Evolutionary conservation across 2,888 invertebrate species (phyloP), one percentile per base, ranked within the genome.

Genomic region (Cheilosia impressa): DNA sequence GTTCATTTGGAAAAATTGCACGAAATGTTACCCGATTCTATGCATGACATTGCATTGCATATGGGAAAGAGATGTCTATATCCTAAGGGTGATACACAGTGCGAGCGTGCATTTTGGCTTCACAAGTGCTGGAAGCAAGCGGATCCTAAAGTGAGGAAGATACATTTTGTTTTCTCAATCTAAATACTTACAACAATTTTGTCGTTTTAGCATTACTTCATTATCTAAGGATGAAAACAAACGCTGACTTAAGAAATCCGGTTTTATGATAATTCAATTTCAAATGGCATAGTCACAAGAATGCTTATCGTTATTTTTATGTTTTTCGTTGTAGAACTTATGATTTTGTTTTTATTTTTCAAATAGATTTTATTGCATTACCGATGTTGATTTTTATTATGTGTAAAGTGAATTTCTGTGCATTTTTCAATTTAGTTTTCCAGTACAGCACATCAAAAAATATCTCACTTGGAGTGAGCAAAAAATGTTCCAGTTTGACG

Each of bases 1-100:
- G 91, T 92, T 19, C 91, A 92, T 87, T 88, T 92, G 84, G 92
- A 92, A 5, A 90, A 88, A 63, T 78, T 92, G 1, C 90, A 89
- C 27, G 87, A 87, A 43, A 88, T 88, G 24, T 65, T 92, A 1
- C 92, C 92, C 0, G 89, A 89, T 4, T 88, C 88, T 0, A 27
- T 92, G 53, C 90, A 90, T 19, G 90, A 90, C 10, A 87, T 91
- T 62, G 85, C 91, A 19, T 87, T 90, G 4, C 90, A 90, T 65
- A 91, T 91, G 89, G 89, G 90, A 2, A 88, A 91, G 82, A 87
- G 85, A 15, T 92, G 92, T 71, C 69, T 90, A 15, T 91, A 88
- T 65, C 87, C 89, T n/a, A 34, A 85, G 65, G 88, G 88, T 38
- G 88, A 88, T 15, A 88, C 78, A 10, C 66, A 85, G 38, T 89